phyloP scores from a whole-genome alignment of 1,140 invertebrate genomes.

The Hycleus cichorii region DNA sequence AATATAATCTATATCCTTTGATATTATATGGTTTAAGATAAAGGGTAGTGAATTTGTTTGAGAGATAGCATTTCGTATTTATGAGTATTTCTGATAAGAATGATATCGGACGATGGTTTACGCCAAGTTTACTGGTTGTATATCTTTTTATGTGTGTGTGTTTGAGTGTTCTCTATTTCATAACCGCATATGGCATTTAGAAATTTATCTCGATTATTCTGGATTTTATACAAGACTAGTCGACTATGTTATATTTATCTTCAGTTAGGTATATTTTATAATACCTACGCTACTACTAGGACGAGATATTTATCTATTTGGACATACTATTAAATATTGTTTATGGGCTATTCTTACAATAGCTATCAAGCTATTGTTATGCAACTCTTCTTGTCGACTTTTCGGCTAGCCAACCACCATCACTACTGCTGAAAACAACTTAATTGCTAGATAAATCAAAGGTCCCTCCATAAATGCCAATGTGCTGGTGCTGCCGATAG shows the following conservation, averaged over 20 bases:
- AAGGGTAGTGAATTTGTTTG: slow-evolving; percentile 18
- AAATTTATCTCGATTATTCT: slow-evolving; percentile 17
- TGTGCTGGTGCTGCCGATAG: too few species aligned
- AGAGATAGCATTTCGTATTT: slow-evolving; percentile 14
- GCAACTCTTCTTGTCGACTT: background rate
- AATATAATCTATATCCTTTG: background rate
- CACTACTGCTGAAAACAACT: background rate
- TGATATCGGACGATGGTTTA: slow-evolving; percentile 19
- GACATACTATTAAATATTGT: background rate
- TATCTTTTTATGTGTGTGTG: background rate
- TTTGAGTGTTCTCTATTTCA: slow-evolving; percentile 1
- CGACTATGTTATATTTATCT: slow-evolving; percentile 9
- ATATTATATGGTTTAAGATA: slow-evolving; percentile 12
- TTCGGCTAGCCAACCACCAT: background rate
- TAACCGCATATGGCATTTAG: slow-evolving; percentile 17
- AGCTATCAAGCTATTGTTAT: too few species aligned
- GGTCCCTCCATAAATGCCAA: background rate
- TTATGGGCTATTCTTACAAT: background rate
- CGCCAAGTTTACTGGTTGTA: slow-evolving; percentile 11
- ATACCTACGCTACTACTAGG: slow-evolving; percentile 1
- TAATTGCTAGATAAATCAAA: slow-evolving; percentile 11
- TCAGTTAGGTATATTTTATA: slow-evolving; percentile 8
- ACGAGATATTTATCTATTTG: slow-evolving; percentile 1
- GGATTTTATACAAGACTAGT: slow-evolving; percentile 15
- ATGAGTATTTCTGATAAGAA: slow-evolving; percentile 16